phyloP scores from a whole-genome alignment of 2,888 invertebrate species.

The Syritta pipiens region DNA sequence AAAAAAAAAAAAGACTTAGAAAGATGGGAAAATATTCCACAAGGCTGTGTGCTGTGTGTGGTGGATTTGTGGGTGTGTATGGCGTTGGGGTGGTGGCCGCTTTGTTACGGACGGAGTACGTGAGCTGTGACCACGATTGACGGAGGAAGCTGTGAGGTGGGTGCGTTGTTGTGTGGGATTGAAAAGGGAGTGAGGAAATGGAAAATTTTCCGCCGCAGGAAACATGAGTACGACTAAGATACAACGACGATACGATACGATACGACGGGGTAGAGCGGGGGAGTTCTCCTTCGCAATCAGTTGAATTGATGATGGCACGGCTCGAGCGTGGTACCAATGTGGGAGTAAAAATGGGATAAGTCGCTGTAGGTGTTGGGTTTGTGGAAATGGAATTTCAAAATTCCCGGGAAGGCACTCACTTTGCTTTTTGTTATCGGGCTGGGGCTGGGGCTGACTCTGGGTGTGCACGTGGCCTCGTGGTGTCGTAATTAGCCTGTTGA shows the following conservation, averaged over 20 bases:
- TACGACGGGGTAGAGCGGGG: too few species aligned
- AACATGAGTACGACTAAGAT: too few species aligned
- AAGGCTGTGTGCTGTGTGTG: slow-evolving; percentile 41
- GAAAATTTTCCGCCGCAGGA: slow-evolving; percentile 41
- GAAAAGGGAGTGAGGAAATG: slow-evolving; percentile 29
- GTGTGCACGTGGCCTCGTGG: slow-evolving; percentile 17
- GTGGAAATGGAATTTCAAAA: slow-evolving; percentile 2
- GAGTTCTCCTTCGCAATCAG: slow-evolving; percentile 27
- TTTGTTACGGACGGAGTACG: slow-evolving; percentile 29
- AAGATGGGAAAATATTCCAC: slow-evolving; percentile 56
- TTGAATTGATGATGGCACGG: neutral
- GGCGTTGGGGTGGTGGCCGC: slow-evolving; percentile 63
- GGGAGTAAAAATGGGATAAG: neutral
- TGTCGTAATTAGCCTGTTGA: slow-evolving; percentile 24
- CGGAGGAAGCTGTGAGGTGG: too few species aligned
- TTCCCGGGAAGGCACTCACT: neutral
- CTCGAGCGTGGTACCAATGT: neutral
- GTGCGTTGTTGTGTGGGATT: slow-evolving; percentile 32
- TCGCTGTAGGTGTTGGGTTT: neutral
- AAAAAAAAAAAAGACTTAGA: slow-evolving; percentile 37
- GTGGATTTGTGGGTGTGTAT: slow-evolving; percentile 64
- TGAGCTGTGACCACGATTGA: slow-evolving; percentile 44
- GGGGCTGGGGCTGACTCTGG: too few species aligned
- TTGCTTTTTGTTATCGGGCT: neutral
- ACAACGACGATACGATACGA: too few species aligned